Conservation (phyloP, 2,113 vertebrate genomes). For the Cyprinodon variegatus region DNA sequence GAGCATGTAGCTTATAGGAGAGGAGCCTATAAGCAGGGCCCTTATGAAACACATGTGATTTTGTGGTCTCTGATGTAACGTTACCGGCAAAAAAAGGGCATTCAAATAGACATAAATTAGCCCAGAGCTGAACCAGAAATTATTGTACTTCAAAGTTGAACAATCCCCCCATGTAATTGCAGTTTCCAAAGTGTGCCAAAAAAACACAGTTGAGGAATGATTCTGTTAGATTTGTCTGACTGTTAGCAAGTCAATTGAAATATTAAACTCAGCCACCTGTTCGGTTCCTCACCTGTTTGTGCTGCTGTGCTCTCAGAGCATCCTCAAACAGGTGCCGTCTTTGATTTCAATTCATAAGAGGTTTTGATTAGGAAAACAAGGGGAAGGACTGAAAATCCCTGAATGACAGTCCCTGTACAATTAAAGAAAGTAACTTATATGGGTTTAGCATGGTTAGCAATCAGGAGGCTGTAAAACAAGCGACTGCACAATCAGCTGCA, state of each 20-base stretch:
- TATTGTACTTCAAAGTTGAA: too few relatives aligned
- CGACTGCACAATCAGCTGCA: background rate
- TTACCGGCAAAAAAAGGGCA: too few relatives aligned
- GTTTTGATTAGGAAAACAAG: background rate
- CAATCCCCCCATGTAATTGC: too few relatives aligned
- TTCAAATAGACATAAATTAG: too few relatives aligned
- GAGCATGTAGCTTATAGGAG: too few relatives aligned
- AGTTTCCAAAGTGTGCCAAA: background rate
- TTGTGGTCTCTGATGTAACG: too few relatives aligned
- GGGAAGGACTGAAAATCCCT: background rate
- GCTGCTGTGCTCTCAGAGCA: background rate
- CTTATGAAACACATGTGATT: too few relatives aligned
- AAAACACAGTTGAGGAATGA: background rate
- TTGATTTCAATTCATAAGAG: background rate
- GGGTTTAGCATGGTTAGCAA: background rate
- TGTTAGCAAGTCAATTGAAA: background rate
- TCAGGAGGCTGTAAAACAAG: background rate
- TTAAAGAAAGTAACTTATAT: background rate
- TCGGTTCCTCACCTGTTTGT: constrained; percentile 27
- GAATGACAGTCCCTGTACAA: background rate
- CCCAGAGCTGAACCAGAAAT: too few relatives aligned
- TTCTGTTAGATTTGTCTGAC: background rate
- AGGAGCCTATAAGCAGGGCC: too few relatives aligned
- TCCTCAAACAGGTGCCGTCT: background rate
- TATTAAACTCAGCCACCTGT: constrained; percentile 14